Conservation (phyloP, 2,888 invertebrate genomes). For the Thyatira batis region DNA sequence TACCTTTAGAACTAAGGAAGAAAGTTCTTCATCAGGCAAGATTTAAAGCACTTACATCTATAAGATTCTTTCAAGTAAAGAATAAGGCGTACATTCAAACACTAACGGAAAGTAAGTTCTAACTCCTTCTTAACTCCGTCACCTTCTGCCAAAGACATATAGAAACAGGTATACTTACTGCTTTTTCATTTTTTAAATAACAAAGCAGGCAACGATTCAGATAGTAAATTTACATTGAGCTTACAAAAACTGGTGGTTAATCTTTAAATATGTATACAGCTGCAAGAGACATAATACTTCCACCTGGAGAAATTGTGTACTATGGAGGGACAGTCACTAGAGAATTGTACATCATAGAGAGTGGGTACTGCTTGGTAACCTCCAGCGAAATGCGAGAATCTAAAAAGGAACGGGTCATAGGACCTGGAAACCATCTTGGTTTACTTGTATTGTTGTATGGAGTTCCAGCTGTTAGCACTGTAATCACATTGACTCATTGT, state of each 20-base stretch:
- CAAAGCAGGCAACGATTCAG: no score
- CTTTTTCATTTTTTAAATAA: no score
- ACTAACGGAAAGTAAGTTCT: slow-evolving; percentile 64
- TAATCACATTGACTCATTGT: slow-evolving; percentile 78
- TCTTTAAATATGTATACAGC: slow-evolving; percentile 40
- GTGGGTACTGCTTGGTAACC: slow-evolving; percentile 75
- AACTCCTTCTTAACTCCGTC: slow-evolving; percentile 9
- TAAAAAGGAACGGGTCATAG: slow-evolving; percentile 61
- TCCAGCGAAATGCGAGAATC: slow-evolving; percentile 53
- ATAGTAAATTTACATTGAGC: not conserved
- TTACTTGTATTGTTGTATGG: slow-evolving; percentile 74
- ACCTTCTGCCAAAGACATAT: no score
- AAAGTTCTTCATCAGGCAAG: slow-evolving; percentile 76
- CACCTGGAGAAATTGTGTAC: slow-evolving; percentile 78
- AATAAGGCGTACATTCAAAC: slow-evolving; percentile 77
- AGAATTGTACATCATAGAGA: slow-evolving; percentile 78
- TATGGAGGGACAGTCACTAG: slow-evolving; percentile 77
- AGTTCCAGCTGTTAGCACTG: slow-evolving; percentile 71
- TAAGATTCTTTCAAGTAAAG: slow-evolving; percentile 74
- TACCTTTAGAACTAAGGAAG: slow-evolving; percentile 67
- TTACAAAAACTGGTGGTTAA: slow-evolving; percentile 8
- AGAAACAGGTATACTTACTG: no score
- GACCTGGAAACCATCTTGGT: slow-evolving; percentile 75
- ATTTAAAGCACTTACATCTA: slow-evolving; percentile 71
- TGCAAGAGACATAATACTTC: slow-evolving; percentile 71